Percentiles rank a stretch among this genome's conserved stretches.
These are phyloP conservation scores for Drosophila trichaetosa DNA, from an alignment of 2,888 invertebrate species.

Conservation along the genomic window DNA sequence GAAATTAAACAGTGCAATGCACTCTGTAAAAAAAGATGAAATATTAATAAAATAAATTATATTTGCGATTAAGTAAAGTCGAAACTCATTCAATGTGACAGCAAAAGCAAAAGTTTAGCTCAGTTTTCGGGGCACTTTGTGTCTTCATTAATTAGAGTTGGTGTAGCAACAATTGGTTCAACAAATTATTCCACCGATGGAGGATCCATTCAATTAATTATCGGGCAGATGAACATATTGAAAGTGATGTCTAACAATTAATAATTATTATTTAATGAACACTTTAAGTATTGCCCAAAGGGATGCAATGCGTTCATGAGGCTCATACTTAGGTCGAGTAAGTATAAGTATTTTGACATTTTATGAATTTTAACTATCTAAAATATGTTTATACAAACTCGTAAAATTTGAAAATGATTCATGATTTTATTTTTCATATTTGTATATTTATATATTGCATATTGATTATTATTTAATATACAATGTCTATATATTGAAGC, in stretches of 20 bases:
- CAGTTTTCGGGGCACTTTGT: constrained; percentile 23
- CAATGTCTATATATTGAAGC: too few species aligned
- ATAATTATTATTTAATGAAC: background rate
- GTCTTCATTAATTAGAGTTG: constrained; percentile 40
- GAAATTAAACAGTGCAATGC: background rate
- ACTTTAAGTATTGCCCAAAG: background rate
- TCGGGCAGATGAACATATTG: background rate
- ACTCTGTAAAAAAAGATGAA: constrained; percentile 1
- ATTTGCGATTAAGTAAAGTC: constrained; percentile 9
- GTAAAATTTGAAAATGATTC: too few species aligned
- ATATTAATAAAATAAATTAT: constrained; percentile 42
- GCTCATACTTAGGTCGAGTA: background rate
- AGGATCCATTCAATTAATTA: background rate
- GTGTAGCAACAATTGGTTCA: background rate
- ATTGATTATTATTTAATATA: too few species aligned
- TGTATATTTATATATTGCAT: too few species aligned
- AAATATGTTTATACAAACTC: too few species aligned
- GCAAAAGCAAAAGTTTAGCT: constrained; percentile 29
- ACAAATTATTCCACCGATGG: background rate
- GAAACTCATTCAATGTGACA: constrained; percentile 38
- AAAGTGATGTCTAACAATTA: background rate
- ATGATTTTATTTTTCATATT: too few species aligned
- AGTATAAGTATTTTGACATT: too few species aligned
- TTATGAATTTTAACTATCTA: too few species aligned
- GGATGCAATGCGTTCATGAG: background rate